These are phyloP conservation scores for Orthosia gothica DNA, from an alignment of 2,888 invertebrate genomes.

Conservation along the genomic window DNA sequence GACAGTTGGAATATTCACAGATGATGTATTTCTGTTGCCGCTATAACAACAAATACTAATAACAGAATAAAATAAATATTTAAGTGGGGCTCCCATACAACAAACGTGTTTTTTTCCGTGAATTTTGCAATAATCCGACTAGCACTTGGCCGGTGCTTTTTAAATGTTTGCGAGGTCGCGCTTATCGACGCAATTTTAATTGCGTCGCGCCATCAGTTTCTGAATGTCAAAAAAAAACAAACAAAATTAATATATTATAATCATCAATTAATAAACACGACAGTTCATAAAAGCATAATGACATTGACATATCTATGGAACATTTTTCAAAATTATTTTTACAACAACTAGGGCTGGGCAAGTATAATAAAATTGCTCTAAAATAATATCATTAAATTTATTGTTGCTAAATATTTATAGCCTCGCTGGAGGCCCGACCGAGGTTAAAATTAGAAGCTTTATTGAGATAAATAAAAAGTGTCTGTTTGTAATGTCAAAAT, in stretches of 20 bases:
- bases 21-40: too few species aligned
- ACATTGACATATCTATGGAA: constrained; percentile 32
- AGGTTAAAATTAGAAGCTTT: constrained; percentile 32
- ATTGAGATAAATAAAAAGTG: constrained; percentile 18
- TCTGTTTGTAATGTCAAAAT: too few species aligned
- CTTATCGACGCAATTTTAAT: too few species aligned
- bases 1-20: too few species aligned
- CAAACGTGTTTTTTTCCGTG: too few species aligned
- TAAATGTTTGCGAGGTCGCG: too few species aligned
- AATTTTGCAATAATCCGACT: too few species aligned
- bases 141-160: too few species aligned
- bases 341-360: constrained; percentile 18
- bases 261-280: constrained; percentile 19
- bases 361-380: constrained; percentile 29
- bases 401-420: constrained; percentile 43
- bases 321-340: constrained; percentile 35
- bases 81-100: too few species aligned
- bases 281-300: constrained; percentile 28
- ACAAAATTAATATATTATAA: constrained; percentile 24
- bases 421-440: constrained; percentile 34
- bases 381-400: constrained; percentile 37
- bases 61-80: too few species aligned
- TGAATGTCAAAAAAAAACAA: constrained; percentile 21
- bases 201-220: too few species aligned
- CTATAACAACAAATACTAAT: too few species aligned